Percentiles rank a stretch among this genome's conserved stretches.
phyloP scores from a whole-genome alignment of 1,140 invertebrate species.

The Drosophila sp. region DNA sequence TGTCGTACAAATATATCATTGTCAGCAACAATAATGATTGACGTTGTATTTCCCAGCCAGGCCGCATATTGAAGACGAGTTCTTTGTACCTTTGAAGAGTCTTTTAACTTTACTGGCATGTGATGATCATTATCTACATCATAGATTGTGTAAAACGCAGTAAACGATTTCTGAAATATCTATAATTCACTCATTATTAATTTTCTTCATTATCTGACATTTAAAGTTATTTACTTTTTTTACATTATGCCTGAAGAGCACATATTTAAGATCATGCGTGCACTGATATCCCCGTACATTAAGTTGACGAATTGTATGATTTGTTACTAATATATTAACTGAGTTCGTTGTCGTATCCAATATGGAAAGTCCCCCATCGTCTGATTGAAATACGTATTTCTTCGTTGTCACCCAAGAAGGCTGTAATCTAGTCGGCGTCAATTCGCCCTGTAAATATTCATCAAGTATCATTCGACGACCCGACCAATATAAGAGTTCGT shows the following conservation, averaged over 20 bases:
- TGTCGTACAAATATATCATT: conserved; percentile 94
- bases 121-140: conserved; percentile 94
- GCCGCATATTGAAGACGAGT: conserved; percentile 90
- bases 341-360: conserved; percentile 91
- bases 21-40: conserved; percentile 90
- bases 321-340: conserved; percentile 91
- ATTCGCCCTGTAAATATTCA: conserved; percentile 91
- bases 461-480: conserved; percentile 92
- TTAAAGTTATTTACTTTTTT: conserved; percentile 93
- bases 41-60: conserved; percentile 91
- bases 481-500: conserved; percentile 93
- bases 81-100: conserved; percentile 88
- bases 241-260: conserved; percentile 93
- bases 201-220: too few relatives aligned
- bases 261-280: conserved; percentile 91
- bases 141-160: conserved; percentile 93
- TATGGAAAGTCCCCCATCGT: conserved; percentile 91
- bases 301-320: conserved; percentile 93
- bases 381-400: conserved; percentile 93
- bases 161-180: conserved; percentile 92
- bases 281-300: conserved; percentile 93
- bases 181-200: conserved; percentile 83
- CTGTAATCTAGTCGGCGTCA: conserved; percentile 89
- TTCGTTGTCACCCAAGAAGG: conserved; percentile 91
- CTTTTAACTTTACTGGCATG: conserved; percentile 90